Evolutionary conservation across 1,140 invertebrate species (phyloP), one percentile per base, ranked within the genome.

Genomic region (Nephila pilipes): DNA sequence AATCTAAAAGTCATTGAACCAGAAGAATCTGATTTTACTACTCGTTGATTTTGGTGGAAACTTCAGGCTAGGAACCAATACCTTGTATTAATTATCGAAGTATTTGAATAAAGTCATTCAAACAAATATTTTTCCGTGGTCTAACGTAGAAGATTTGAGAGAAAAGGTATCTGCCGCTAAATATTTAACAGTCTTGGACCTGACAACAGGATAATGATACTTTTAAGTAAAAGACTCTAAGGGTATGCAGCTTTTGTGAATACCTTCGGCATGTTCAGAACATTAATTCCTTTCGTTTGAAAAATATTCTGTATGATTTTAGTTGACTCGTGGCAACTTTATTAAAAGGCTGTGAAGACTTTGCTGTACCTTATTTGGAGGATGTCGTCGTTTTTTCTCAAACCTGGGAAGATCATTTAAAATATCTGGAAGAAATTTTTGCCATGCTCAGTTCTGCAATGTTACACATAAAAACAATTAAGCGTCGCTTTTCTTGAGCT

Each of bases 201-300:
- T 60, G 12, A 5, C 18, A 60, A 60, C 46, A 25, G 81, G 55
- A 25, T 85, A 85, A 18, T 85, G 81, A 85, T 57, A 20, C 81
- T 25, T 5, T 55, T 57, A 8, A 55, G 5, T 20, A 0, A 18
- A 20, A 46, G 55, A 58, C 36, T 38, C 18, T 38, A 85, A 58
- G 54, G 81, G 36, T 25, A 54, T 1, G 38, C 81, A 55, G 38
- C 81, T 32, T 85, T 85, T 85, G 81, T 85, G 55, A 85, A 10
- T 85, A n/a, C 20, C 25, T 87, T 87, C 60, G 85, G 85, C n/a
- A 87, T 22, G 1, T 87, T 60, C 20, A 63, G 58, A 65, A n/a
- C 85, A 25, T 18, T 87, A 25, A 29, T 8, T 20, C 57, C 16
- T 87, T 87, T 60, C 20, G 57, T 32, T 36, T 63, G 6, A 87